Base-by-base conservation (phyloP, 2,888 invertebrate genomes). In the Clepsis dumicolana region DNA sequence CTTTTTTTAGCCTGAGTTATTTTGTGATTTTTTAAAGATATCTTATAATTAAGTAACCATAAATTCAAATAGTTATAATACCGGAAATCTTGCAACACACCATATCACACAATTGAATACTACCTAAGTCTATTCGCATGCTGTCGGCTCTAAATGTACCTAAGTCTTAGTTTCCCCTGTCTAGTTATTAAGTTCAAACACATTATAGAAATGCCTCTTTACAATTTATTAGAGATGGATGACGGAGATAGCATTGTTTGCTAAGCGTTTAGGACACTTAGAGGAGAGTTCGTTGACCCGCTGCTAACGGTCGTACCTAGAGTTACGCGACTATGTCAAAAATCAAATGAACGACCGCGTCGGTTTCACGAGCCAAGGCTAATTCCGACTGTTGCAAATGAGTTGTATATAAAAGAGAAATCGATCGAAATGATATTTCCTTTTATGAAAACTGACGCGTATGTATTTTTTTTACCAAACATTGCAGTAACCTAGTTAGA, bases 251-350 rank as follows among this genome's bases (percentile, higher is more conserved):
- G 12, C 12, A 48, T 24, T 57, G 38, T 67, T 56, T 29, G 29
- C 67, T 24, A 41, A 60, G 27, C 27, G 35, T 56, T 62, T 67
- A 63, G 25, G 56, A 56, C 56, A 60, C 27, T 52, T 29, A 53
- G 35, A 24, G 21, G 14, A 25, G 2, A 60, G 66, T 56, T 62
- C 66, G 25, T 61, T 62, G 48, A 67, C 62, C 62, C 44, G 12
- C 2, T 12, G 25, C 62, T 67, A 67, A 67, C 67, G 67, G 67
- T 67, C n/a, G 35, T 50, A 32, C 12, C 24, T 12, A 3, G 44
- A 7, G 44, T 18, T 21, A 52, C n/a, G 25, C 25, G 25, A 25
- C 25, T 52, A 50, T 50, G 52, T 52, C n/a, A 52, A 24, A 24
- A 52, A 25, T 24, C 24, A n/a, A 52, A 14, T 5, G 18, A 3